These are phyloP conservation scores for Tetragonisca angustula DNA, from an alignment of 2,888 invertebrate genomes.

Conservation along the genomic window DNA sequence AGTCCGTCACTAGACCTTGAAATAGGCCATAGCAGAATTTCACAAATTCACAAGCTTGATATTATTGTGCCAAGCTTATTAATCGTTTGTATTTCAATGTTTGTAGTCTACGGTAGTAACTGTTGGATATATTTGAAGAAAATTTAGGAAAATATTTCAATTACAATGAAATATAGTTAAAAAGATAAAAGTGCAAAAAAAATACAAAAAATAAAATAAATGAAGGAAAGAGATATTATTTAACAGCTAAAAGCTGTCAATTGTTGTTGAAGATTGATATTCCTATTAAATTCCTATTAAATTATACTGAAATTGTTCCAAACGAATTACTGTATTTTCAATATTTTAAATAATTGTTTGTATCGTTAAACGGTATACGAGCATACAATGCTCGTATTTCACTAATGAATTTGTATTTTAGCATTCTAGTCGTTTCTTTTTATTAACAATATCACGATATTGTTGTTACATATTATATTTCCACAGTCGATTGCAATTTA, in stretches of 20 bases:
- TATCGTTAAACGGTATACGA: neutral
- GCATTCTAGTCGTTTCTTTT: slow-evolving; percentile 31
- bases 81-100: slow-evolving; percentile 10
- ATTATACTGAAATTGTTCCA: slow-evolving; percentile 10
- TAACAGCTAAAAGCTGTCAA: neutral
- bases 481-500: neutral
- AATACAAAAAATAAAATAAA: neutral
- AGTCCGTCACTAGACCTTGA: slow-evolving; percentile 8
- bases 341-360: neutral
- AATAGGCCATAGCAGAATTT: slow-evolving; percentile 7
- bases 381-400: neutral
- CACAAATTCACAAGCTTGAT: slow-evolving; percentile 14
- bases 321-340: slow-evolving; percentile 5
- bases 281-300: neutral
- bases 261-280: slow-evolving; percentile 27
- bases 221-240: neutral
- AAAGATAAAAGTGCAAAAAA: neutral
- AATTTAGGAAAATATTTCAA: slow-evolving; percentile 12
- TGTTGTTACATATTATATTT: slow-evolving; percentile 9
- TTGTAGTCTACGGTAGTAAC: slow-evolving; percentile 6
- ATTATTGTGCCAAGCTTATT: slow-evolving; percentile 25
- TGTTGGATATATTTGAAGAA: slow-evolving; percentile 3
- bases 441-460: slow-evolving; percentile 5
- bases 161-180: neutral
- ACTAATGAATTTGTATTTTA: neutral